These are phyloP conservation scores for Gastrophysa polygoni DNA, from an alignment of 2,888 invertebrate genomes.

Conservation along the genomic window DNA sequence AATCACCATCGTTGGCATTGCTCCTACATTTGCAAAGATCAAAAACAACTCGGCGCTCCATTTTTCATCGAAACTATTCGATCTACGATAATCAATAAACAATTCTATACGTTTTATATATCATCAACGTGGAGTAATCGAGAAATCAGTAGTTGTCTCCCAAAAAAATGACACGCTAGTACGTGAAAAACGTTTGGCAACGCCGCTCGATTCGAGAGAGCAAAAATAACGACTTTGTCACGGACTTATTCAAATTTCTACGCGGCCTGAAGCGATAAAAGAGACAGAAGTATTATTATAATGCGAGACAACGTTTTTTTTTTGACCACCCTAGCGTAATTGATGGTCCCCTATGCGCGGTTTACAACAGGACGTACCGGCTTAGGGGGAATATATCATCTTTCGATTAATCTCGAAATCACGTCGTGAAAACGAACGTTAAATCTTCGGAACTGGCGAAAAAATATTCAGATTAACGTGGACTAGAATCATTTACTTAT, in stretches of 20 bases:
- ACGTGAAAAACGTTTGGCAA: neutral
- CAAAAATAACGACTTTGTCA: constrained; percentile 26
- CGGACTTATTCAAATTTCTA: constrained; percentile 29
- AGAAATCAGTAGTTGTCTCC: too few relatives aligned
- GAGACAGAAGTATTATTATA: constrained; percentile 21
- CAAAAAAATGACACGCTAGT: too few relatives aligned
- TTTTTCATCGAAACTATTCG: too few relatives aligned
- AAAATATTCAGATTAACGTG: neutral
- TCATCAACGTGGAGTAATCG: too few relatives aligned
- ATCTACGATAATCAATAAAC: too few relatives aligned
- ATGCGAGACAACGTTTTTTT: constrained; percentile 27
- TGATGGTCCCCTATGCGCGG: constrained; percentile 29
- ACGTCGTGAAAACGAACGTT: neutral
- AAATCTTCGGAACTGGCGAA: neutral
- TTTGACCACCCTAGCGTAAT: constrained; percentile 31
- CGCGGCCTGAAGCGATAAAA: constrained; percentile 25
- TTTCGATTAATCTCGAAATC: constrained; percentile 27
- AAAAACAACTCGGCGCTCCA: neutral
- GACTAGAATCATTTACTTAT: too few relatives aligned
- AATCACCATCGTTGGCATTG: too few relatives aligned
- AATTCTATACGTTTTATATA: too few relatives aligned
- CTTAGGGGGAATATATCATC: constrained; percentile 26
- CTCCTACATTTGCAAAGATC: neutral
- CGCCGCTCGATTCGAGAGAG: neutral
- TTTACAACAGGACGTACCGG: constrained; percentile 17